Conservation (phyloP, 2,797 vertebrate species). For the Galago senegalensis region DNA sequence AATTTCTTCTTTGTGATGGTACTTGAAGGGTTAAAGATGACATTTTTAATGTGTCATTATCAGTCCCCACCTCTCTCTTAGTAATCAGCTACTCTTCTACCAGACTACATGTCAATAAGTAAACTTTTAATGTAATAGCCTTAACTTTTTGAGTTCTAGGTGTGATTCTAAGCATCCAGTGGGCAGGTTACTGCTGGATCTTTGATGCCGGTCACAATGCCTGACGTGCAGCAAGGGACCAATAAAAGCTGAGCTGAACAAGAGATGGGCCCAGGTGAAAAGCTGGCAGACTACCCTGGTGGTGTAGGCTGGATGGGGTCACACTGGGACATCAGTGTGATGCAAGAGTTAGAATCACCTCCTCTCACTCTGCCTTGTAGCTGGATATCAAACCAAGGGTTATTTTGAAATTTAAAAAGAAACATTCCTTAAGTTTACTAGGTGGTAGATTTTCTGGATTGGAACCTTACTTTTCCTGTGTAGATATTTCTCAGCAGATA, state of each 20-base stretch:
- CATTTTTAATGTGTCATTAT: background rate
- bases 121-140: background rate
- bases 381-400: background rate
- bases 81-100: background rate
- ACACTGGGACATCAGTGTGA: background rate
- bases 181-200: background rate
- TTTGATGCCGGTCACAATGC: background rate
- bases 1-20: background rate
- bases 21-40: background rate
- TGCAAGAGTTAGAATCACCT: background rate
- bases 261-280: background rate
- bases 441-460: background rate
- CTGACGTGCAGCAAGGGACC: background rate
- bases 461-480: conserved; percentile 3
- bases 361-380: background rate
- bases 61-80: background rate
- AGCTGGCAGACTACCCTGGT: background rate
- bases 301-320: background rate
- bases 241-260: background rate
- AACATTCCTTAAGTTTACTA: background rate
- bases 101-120: background rate
- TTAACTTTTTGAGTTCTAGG: background rate
- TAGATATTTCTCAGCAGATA: background rate
- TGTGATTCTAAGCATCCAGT: background rate
- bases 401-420: background rate